Conservation (phyloP, 2,888 invertebrate genomes). For the Microplitis deprimator region DNA sequence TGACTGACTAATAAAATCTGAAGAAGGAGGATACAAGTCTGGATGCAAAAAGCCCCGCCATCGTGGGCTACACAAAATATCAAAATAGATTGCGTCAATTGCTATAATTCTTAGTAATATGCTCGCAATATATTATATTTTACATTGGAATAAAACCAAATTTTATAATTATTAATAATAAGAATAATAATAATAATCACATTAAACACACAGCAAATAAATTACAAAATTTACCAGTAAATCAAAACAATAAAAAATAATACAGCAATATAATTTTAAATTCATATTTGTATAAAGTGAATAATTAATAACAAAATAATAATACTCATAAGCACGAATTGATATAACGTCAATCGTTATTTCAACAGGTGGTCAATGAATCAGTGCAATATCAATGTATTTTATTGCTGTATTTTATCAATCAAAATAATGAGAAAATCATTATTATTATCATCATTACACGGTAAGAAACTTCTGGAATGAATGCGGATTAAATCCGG, state of each 20-base stretch:
- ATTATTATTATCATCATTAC: not conserved
- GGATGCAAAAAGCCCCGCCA: slow-evolving; percentile 48
- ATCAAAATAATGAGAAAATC: not conserved
- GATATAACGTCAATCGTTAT: not conserved
- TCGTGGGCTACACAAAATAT: slow-evolving; percentile 66
- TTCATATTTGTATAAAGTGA: too few relatives aligned
- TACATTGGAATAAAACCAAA: slow-evolving; percentile 56
- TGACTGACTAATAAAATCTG: slow-evolving; percentile 66
- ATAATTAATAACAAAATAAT: not conserved
- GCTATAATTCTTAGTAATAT: slow-evolving; percentile 19
- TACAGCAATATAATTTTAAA: not conserved
- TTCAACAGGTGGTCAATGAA: slow-evolving; percentile 10
- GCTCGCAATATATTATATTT: slow-evolving; percentile 45
- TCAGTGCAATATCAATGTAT: not conserved
- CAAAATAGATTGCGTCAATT: slow-evolving; percentile 62
- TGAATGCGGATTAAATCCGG: too few relatives aligned
- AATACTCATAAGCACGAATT: not conserved
- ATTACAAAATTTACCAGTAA: too few relatives aligned
- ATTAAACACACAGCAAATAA: not conserved
- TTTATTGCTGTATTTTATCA: not conserved
- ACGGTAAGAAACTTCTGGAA: not conserved
- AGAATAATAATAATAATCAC: slow-evolving; percentile 16
- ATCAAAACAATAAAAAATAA: not conserved
- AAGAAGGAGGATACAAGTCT: slow-evolving; percentile 50
- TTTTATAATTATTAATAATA: slow-evolving; percentile 35